Percentiles rank a stretch among this genome's conserved stretches.
These are phyloP conservation scores for Erebia epiphron DNA, from an alignment of 2,888 invertebrate genomes.

Conservation along the genomic window DNA sequence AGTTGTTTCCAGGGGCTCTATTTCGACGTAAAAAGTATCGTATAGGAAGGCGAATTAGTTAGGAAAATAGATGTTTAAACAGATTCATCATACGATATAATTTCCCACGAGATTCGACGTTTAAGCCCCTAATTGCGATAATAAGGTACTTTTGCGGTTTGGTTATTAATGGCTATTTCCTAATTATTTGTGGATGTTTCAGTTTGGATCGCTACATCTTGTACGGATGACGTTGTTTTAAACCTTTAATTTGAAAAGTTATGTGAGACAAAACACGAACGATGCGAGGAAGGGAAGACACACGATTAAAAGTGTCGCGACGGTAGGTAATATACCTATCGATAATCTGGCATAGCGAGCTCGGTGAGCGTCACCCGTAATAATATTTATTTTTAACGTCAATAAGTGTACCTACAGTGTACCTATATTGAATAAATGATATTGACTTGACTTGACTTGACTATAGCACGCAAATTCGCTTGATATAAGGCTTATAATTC, in stretches of 20 bases:
- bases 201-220: too few relatives aligned
- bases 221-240: too few relatives aligned
- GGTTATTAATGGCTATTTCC: neutral
- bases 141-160: neutral
- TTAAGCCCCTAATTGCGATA: constrained; percentile 10
- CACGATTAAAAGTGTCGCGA: too few relatives aligned
- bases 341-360: constrained; percentile 45
- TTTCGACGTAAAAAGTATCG: constrained; percentile 24
- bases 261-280: too few relatives aligned
- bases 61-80: constrained; percentile 30
- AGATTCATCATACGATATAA: constrained; percentile 32
- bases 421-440: too few relatives aligned
- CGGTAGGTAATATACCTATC: constrained; percentile 38
- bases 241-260: too few relatives aligned
- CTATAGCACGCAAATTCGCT: constrained; percentile 54
- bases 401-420: too few relatives aligned
- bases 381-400: too few relatives aligned
- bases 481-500: constrained; percentile 61
- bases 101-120: constrained; percentile 26
- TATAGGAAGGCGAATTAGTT: constrained; percentile 30
- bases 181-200: too few relatives aligned
- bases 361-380: constrained; percentile 46
- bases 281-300: too few relatives aligned
- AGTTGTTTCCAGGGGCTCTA: constrained; percentile 21
- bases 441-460: too few relatives aligned